Conservation (phyloP, 2,888 invertebrate species). For the Laothoe populi region DNA sequence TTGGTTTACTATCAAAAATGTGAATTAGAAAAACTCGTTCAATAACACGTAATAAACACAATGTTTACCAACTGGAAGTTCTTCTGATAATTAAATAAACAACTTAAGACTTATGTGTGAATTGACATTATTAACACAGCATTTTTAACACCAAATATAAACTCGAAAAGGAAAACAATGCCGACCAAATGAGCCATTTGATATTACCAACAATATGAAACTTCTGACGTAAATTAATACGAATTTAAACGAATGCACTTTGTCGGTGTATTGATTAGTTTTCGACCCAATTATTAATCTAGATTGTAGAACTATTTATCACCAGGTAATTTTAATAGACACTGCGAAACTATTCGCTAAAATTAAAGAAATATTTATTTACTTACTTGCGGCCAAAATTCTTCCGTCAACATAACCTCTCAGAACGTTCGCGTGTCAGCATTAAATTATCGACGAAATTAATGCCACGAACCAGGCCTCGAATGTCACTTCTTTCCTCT, state of each 20-base stretch:
- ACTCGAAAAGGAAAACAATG: slow-evolving; percentile 11
- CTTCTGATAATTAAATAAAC: neutral
- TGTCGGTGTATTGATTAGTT: neutral
- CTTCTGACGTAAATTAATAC: neutral
- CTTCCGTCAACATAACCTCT: slow-evolving; percentile 78
- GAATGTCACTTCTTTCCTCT: neutral
- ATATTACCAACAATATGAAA: neutral
- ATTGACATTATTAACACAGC: neutral
- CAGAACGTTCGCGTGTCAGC: slow-evolving; percentile 34
- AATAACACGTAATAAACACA: neutral
- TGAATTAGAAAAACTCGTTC: neutral
- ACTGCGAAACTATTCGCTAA: neutral
- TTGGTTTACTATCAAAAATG: slow-evolving; percentile 5
- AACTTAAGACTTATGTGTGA: neutral
- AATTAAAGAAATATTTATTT: slow-evolving; percentile 23
- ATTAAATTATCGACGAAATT: slow-evolving; percentile 25
- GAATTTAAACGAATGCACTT: neutral
- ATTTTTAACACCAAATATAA: slow-evolving; percentile 4
- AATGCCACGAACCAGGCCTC: neutral
- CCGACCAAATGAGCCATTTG: neutral
- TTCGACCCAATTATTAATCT: slow-evolving; percentile 8
- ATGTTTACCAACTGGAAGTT: slow-evolving; percentile 4
- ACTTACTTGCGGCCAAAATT: slow-evolving; percentile 63
- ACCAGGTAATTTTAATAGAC: neutral
- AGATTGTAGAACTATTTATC: neutral